phyloP scores from a whole-genome alignment of 2,113 vertebrate genomes.

The Melanerpes formicivorus region DNA sequence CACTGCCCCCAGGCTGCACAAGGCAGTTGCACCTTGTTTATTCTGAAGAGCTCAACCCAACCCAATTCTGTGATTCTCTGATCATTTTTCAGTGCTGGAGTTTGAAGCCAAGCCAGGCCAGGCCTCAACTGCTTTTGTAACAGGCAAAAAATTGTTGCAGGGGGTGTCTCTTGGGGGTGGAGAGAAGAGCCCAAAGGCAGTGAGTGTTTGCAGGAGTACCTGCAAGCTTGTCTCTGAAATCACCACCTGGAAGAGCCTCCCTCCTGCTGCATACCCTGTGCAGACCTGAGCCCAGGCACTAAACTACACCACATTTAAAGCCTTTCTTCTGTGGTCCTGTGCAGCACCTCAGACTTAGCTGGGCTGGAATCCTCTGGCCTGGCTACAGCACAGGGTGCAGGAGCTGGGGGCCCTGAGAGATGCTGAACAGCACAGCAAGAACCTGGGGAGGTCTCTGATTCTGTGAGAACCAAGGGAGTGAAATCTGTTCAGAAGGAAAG shows the following conservation, averaged over 20 bases:
- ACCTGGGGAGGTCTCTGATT: background rate
- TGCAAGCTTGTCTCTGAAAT: background rate
- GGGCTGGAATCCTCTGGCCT: background rate
- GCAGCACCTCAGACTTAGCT: background rate
- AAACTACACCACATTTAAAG: background rate
- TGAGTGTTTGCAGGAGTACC: background rate
- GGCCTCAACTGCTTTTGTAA: background rate
- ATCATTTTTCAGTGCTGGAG: background rate
- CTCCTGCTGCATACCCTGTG: background rate
- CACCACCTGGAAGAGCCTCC: background rate
- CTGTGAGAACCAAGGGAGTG: background rate
- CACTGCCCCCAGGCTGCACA: too few relatives aligned
- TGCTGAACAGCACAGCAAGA: background rate
- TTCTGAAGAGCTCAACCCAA: too few relatives aligned
- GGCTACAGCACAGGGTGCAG: background rate
- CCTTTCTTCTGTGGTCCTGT: background rate
- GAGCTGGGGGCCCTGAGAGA: background rate
- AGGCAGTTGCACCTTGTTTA: too few relatives aligned
- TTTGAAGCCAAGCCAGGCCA: background rate
- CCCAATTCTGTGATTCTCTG: too few relatives aligned
- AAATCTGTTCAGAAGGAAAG: background rate
- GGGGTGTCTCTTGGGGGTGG: background rate
- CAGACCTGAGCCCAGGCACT: background rate
- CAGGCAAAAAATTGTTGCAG: background rate
- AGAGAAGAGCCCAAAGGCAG: background rate